phyloP scores from a whole-genome alignment of 37 sponge, comb jelly and placozoan genomes.

The Agelas oroides region DNA sequence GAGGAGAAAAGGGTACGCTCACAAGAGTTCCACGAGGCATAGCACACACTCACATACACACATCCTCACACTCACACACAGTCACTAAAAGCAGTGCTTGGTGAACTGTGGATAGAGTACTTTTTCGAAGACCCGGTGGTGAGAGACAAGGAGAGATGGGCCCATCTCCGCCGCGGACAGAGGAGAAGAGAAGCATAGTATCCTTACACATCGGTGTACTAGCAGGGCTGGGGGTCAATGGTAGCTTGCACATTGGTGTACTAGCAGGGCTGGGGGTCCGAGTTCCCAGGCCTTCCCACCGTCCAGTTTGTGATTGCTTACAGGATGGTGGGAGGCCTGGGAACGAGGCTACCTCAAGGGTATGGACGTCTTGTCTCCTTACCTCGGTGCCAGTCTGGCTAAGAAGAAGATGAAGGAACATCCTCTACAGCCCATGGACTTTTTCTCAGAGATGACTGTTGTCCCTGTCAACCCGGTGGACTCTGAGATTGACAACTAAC shows the following conservation, averaged over 20 bases:
- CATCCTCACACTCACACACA: no score
- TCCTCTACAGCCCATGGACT: constrained; percentile 29
- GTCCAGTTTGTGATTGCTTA: no score
- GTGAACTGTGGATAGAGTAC: constrained; percentile 28
- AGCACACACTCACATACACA: no score
- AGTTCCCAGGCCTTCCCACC: no score
- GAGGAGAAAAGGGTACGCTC: no score
- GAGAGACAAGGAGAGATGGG: constrained; percentile 26
- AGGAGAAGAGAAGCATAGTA: constrained; percentile 35
- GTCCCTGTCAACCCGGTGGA: neutral
- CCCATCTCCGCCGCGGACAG: constrained; percentile 40
- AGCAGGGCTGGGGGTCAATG: no score
- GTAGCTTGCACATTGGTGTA: no score
- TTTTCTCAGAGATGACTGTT: constrained; percentile 1
- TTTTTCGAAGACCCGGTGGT: constrained; percentile 41
- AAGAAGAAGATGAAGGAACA: neutral
- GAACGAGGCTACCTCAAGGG: no score
- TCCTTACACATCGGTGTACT: constrained; percentile 24
- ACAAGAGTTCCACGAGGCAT: no score
- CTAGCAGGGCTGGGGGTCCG: no score
- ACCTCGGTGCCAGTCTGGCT: constrained; percentile 7
- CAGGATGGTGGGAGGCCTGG: no score
- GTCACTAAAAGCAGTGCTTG: neutral
- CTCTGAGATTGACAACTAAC: neutral
- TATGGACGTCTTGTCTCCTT: neutral